Percentiles rank a stretch among this genome's conserved stretches.
Evolutionary conservation across 2,113 vertebrate species (phyloP).

Genomic region (Cranoglanis bouderius): DNA sequence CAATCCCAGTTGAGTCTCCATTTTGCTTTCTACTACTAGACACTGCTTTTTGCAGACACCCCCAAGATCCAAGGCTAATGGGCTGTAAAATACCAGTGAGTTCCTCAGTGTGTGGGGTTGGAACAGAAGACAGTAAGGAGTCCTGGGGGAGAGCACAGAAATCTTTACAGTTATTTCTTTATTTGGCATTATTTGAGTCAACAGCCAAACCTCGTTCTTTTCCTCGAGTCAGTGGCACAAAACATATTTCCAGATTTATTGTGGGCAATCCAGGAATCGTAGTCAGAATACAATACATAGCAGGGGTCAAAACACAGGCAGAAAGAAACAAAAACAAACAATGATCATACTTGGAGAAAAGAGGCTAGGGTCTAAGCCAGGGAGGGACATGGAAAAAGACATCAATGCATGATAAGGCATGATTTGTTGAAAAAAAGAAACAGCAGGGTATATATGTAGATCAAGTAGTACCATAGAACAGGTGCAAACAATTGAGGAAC

Average conservation of each 20-base stretch:
- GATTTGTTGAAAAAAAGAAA: no score
- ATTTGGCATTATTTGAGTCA: neutral
- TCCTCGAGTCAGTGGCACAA: neutral
- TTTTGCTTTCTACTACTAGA: neutral
- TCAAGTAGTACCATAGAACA: neutral
- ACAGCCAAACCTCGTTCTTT: neutral
- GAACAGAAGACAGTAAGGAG: neutral
- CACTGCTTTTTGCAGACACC: neutral
- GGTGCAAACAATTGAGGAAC: neutral
- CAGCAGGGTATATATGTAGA: neutral
- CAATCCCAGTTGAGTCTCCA: neutral
- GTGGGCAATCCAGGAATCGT: neutral
- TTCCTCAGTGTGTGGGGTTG: neutral
- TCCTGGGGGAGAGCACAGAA: neutral
- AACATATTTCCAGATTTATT: neutral
- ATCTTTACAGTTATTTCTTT: neutral
- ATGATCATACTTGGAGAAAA: neutral
- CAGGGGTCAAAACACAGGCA: neutral
- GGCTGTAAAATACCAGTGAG: neutral
- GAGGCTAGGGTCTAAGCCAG: no score
- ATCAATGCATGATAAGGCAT: neutral
- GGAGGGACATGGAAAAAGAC: neutral
- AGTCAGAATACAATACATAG: neutral
- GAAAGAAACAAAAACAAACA: neutral
- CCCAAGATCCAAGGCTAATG: neutral